Evolutionary conservation across 2,113 vertebrate species (phyloP), one percentile per base, ranked within the genome.

Genomic region (Centrocercus urophasianus): DNA sequence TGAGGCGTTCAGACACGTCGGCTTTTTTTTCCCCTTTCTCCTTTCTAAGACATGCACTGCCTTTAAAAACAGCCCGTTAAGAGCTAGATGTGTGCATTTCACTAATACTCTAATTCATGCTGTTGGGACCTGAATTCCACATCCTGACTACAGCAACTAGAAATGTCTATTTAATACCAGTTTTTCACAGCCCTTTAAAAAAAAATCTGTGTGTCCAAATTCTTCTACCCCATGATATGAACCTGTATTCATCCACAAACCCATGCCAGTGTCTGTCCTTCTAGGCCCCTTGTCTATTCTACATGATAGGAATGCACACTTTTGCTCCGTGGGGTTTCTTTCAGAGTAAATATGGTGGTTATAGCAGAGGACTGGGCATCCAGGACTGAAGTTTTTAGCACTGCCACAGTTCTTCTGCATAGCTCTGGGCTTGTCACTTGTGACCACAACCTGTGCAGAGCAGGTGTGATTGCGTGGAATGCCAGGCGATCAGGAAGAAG

Each of bases 1-100:
- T 88, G 70, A 88, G 21, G 28, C 15, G 2, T 65, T 84, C 28
- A 61, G 7, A 71, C 15, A 32, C 1, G 1, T 6, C 34, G 11
- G 0, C 0, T 27, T 38, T 22, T 43, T 12, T 47, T 36, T 32
- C 32, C 3, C 32, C 42, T 75, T n/a, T 40, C 4, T 11, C 67
- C 25, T 38, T 75, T 30, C 36, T 89, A 4, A 63, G 45, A 34
- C 38, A 70, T 2, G 2, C 4, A 10, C 2, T 73, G 9, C 8
- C 45, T 86, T 83, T 56, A 50, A 65, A 91, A 91, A 17, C 4
- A 85, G 2, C 11, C 18, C 1, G 0, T 43, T 43, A 45, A 83
- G 20, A 85, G 10, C 12, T 45, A 43, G 40, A 60, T 34, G 8
- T 13, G 6, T n/a, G 15, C 0, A 0, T 67, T 60, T 40, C 24